phyloP scores from a whole-genome alignment of 2,888 invertebrate species.

The Lottia gigantea region DNA sequence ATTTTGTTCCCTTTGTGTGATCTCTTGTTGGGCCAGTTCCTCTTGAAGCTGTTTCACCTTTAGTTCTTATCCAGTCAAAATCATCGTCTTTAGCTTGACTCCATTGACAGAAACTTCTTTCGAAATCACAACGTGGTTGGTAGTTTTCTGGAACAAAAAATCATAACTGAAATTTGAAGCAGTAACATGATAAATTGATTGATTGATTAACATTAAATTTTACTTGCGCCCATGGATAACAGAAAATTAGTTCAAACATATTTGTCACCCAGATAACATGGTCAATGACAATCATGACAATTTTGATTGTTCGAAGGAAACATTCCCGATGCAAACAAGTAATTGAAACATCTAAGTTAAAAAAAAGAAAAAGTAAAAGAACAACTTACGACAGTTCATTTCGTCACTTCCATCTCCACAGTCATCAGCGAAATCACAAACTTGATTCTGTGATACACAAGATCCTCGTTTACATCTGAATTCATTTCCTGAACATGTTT shows the following conservation, averaged over 20 bases:
- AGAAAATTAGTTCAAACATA: no score
- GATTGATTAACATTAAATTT: no score
- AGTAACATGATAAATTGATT: no score
- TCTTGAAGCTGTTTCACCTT: constrained; percentile 43
- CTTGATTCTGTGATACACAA: constrained; percentile 44
- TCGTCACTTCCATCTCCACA: constrained; percentile 65
- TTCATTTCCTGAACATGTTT: constrained; percentile 38
- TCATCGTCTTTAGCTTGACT: constrained; percentile 50
- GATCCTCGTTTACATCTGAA: constrained; percentile 55
- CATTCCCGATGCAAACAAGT: no score
- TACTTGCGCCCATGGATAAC: no score
- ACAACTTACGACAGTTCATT: constrained; percentile 37
- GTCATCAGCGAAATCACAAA: constrained; percentile 62
- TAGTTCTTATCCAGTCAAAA: constrained; percentile 58
- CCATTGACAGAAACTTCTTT: constrained; percentile 60
- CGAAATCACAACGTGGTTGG: constrained; percentile 61
- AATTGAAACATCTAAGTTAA: background rate
- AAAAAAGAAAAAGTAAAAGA: background rate
- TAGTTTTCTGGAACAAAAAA: constrained; percentile 36
- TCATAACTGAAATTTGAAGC: no score
- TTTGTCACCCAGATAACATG: no score
- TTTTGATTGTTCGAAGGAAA: no score
- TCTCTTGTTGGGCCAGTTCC: constrained; percentile 58
- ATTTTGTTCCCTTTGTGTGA: constrained; percentile 51
- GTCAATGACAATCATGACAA: no score